Conservation (phyloP, 2,888 invertebrate genomes). For the Cataglyphis albicans region DNA sequence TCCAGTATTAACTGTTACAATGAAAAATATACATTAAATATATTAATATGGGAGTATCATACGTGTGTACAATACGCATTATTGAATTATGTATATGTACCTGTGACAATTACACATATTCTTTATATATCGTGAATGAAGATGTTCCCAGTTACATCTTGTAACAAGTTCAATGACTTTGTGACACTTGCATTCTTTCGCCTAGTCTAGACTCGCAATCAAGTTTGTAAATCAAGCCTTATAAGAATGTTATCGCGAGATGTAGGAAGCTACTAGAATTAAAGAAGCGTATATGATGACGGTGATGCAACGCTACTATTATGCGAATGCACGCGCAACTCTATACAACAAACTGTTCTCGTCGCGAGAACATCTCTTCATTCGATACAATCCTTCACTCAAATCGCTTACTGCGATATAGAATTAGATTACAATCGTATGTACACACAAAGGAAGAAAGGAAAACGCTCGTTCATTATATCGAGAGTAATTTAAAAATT, state of each 20-base stretch:
- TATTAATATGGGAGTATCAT: not conserved
- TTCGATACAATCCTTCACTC: constrained; percentile 18
- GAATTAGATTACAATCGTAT: constrained; percentile 41
- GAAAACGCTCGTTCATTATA: constrained; percentile 25
- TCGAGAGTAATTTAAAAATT: constrained; percentile 49
- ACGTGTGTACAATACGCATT: not conserved
- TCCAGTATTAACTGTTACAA: not conserved
- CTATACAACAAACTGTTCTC: constrained; percentile 53
- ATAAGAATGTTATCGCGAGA: constrained; percentile 81
- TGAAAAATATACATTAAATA: not conserved
- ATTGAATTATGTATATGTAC: not conserved
- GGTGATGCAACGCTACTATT: constrained; percentile 74
- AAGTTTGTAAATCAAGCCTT: constrained; percentile 75
- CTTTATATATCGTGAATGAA: not conserved
- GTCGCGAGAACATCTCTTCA: constrained; percentile 55
- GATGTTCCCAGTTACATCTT: constrained; percentile 65
- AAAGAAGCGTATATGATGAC: constrained; percentile 77
- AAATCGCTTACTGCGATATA: constrained; percentile 1
- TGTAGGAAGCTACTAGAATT: constrained; percentile 79
- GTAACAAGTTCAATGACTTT: constrained; percentile 60
- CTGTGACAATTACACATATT: not conserved
- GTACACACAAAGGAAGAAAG: not conserved
- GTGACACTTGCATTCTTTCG: constrained; percentile 54
- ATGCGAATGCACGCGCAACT: constrained; percentile 70
- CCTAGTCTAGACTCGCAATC: constrained; percentile 51